Evolutionary conservation across 2,113 vertebrate genomes (phyloP), one percentile per base, ranked within the genome.

Genomic region (Tretioscincus oriximinensis): DNA sequence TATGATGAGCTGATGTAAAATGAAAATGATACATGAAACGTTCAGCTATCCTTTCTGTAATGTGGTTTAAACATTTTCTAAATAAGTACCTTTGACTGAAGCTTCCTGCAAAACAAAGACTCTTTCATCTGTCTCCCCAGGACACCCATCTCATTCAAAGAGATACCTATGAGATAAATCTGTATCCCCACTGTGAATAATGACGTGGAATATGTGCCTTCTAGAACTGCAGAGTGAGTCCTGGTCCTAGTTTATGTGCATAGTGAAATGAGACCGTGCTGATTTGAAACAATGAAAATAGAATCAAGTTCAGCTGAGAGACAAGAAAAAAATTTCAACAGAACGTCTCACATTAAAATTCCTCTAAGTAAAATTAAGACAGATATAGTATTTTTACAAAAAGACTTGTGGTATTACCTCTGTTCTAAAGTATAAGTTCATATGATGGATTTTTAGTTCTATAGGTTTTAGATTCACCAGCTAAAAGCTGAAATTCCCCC

Each of bases 131-230:
- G 60, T 11, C 22, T 84, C 20, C 47, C n/a, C n/a, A 81, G 86
- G 26, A 67, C 29, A 2, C 21, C 73, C 71, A 61, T 79, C 58
- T 71, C 35, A 41, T 41, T 41, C 54, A 79, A 49, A 1, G 28
- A 1, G 2, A 7, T 73, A 49, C 74, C 8, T 79, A 68, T 81
- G 28, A 80, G 85, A 85, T 26, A 0, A 26, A 63, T 77, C 26
- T 20, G 81, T 63, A 22, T 22, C 22, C 22, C 69, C 7, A 77
- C 16, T 77, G 63, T 49, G 69, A 86, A 80, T 9, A 77, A 78
- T 72, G 1, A 11, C 35, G 45, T 45, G 45, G 31, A 45, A 3
- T 45, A 7, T 45, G 26, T 47, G 26, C 0, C 54, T 10, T 82
- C 83, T 20, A 78, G 22, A 12, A 69, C 16, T 67, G 11, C 3